A percentile compares a stretch with the other conserved stretches of the same genome.
phyloP scores from a whole-genome alignment of 1,140 invertebrate species.

The Calliopsis andreniformis region DNA sequence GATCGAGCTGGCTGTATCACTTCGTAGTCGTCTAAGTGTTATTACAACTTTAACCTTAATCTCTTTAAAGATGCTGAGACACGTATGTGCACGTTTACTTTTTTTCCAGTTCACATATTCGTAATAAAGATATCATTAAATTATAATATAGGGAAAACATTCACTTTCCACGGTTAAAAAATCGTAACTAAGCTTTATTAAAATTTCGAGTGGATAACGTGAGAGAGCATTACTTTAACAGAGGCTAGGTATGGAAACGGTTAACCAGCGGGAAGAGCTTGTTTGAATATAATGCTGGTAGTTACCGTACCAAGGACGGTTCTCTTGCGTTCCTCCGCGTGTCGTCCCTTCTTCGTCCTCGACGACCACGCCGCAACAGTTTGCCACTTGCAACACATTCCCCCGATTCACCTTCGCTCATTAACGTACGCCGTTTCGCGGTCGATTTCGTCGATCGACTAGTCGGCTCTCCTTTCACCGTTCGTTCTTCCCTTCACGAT shows the following conservation, averaged over 20 bases:
- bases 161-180: too few relatives aligned
- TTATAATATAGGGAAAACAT: too few relatives aligned
- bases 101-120: too few relatives aligned
- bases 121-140: too few relatives aligned
- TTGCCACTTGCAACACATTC: conserved; percentile 60
- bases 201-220: too few relatives aligned
- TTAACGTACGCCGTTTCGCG: conserved; percentile 53
- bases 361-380: conserved; percentile 55
- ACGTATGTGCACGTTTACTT: too few relatives aligned
- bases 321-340: conserved; percentile 16
- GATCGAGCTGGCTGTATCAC: too few relatives aligned
- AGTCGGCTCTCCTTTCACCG: conserved; percentile 9
- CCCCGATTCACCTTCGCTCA: conserved; percentile 46
- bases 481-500: background rate
- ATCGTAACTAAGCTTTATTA: too few relatives aligned
- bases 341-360: conserved; percentile 38
- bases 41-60: too few relatives aligned
- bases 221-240: too few relatives aligned
- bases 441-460: conserved; percentile 51
- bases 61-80: too few relatives aligned
- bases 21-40: too few relatives aligned
- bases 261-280: conserved; percentile 39
- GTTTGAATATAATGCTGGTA: conserved; percentile 61
- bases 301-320: conserved; percentile 33
- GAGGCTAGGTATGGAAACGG: background rate